Evolutionary conservation across 35 echinoderm and acorn worm species (phyloP).

Genomic region (Stichopus chloronotus): DNA sequence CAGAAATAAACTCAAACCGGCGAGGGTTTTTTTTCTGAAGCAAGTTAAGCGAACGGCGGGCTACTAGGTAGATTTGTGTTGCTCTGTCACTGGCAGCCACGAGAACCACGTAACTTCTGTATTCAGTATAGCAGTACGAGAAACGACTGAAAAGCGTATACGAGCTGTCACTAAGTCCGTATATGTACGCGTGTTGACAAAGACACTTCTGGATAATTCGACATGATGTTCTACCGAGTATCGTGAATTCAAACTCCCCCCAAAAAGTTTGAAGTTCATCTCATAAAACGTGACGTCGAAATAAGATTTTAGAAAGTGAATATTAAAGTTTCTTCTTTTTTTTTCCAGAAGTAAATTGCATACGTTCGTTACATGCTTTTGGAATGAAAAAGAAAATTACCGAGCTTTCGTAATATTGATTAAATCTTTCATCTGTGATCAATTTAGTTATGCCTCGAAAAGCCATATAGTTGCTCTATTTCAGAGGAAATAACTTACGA

Average conservation of each 20-base stretch:
- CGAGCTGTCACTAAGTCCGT: not conserved
- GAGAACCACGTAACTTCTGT: too few relatives aligned
- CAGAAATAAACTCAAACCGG: conserved; percentile 3
- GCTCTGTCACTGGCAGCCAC: too few relatives aligned
- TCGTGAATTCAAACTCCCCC: not conserved
- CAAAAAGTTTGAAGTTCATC: not conserved
- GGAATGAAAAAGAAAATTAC: not conserved
- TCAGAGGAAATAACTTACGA: not conserved
- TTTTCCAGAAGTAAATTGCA: too few relatives aligned
- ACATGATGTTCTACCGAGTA: not conserved
- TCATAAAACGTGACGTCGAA: not conserved
- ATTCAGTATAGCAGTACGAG: not conserved
- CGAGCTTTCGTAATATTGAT: not conserved
- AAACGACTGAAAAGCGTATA: not conserved
- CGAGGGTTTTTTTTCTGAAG: not conserved
- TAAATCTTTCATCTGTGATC: not conserved
- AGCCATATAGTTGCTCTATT: not conserved
- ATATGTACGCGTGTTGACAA: not conserved
- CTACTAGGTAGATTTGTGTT: not conserved
- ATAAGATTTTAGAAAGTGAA: not conserved
- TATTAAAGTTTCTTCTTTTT: not conserved
- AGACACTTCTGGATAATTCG: not conserved
- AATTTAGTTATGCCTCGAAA: not conserved
- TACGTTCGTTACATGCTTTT: not conserved
- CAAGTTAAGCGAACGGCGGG: not conserved